Conservation (phyloP, 2,113 vertebrate species). For the Pseudopodoces humilis region DNA sequence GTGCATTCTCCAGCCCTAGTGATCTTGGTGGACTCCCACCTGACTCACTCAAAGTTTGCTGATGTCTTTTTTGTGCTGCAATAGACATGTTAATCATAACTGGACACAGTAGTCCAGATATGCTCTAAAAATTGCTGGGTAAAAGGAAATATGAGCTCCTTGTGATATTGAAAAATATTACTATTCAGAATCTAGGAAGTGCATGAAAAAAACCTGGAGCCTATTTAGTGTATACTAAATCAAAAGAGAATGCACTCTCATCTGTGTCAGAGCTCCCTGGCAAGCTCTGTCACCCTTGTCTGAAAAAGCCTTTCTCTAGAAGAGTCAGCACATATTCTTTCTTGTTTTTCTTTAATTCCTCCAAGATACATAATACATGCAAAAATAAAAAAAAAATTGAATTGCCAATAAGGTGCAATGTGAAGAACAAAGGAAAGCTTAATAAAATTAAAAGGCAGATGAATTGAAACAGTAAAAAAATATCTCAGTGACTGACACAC, state of each 20-base stretch:
- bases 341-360: neutral
- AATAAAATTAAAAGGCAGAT: neutral
- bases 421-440: neutral
- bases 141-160: neutral
- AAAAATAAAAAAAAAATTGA: neutral
- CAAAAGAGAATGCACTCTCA: neutral
- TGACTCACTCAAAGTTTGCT: neutral
- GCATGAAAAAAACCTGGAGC: neutral
- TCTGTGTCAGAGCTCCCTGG: neutral
- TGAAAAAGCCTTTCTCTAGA: neutral
- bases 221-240: neutral
- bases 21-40: neutral
- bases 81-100: neutral
- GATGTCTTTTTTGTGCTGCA: neutral
- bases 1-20: neutral
- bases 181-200: neutral
- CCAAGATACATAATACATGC: neutral
- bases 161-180: neutral
- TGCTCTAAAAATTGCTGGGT: neutral
- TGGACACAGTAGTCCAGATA: neutral
- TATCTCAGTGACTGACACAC: neutral
- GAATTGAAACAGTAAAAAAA: neutral
- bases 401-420: neutral
- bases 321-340: neutral
- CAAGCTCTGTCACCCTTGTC: neutral